Conservation (phyloP, 1,140 invertebrate species). For the Brachionus plicatilis region DNA sequence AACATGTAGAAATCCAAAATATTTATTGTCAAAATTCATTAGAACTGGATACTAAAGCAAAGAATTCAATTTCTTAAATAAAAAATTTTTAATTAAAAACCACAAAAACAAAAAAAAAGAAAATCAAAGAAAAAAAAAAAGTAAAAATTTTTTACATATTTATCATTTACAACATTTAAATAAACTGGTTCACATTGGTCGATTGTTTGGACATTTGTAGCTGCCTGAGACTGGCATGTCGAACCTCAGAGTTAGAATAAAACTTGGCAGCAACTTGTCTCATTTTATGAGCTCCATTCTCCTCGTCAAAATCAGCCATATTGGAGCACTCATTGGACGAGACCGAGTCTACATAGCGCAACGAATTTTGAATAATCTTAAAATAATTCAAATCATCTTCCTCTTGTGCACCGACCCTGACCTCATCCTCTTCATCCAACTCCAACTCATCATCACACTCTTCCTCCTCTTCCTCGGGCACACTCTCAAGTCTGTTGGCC, state of each 20-base stretch:
- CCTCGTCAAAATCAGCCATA: neutral
- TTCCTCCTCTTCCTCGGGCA: slow-evolving; percentile 12
- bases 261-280: slow-evolving; percentile 3
- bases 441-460: neutral
- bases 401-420: neutral
- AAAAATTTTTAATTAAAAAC: too few species aligned
- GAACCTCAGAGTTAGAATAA: neutral
- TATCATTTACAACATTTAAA: neutral
- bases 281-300: slow-evolving; percentile 1
- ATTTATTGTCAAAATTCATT: too few species aligned
- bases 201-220: neutral
- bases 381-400: slow-evolving; percentile 18
- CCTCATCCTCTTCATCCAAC: slow-evolving; percentile 31
- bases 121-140: neutral
- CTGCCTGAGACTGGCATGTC: neutral
- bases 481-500: neutral
- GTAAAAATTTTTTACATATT: neutral
- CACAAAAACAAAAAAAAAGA: too few species aligned
- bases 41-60: too few species aligned
- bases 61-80: too few species aligned
- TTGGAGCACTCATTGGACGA: neutral
- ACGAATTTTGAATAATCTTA: slow-evolving; percentile 19
- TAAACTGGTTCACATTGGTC: neutral
- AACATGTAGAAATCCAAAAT: too few species aligned
- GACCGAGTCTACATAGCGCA: neutral